Evolutionary conservation across 2,113 vertebrate genomes (phyloP), one percentile per base, ranked within the genome.

Genomic region (Suncus etruscus): DNA sequence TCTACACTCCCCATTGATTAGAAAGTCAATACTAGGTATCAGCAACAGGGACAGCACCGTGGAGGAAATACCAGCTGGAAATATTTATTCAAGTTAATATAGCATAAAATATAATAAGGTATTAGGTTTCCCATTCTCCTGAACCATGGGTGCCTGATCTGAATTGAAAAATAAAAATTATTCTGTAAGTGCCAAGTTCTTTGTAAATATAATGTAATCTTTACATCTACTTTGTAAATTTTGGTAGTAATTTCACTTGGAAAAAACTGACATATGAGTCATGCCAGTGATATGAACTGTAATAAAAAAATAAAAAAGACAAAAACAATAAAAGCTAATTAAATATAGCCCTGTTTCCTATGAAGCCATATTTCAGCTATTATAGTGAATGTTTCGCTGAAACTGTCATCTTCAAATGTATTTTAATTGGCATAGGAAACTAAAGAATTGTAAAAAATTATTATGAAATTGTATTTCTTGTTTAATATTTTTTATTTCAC

Each of bases 101-200:
- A 98, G 97, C 97, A 97, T 97, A 97, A 94, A 97, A 95, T 95
- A 95, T 96, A 96, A 97, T 88, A 95, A 97, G 95, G 96, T 91
- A 94, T 93, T 89, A 90, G 95, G 83, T 94, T 96, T 96, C 89
- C 95, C 95, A 78, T 96, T 96, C 92, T 89, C 97, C 96, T 97
- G 95, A 96, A 97, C 95, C 91, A 93, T 94, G 96, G 96, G 96
- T 97, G 90, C 95, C 96, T 97, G 85, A 86, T 92, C 91, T 97
- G 92, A 93, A 96, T 93, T 95, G 90, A 91, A 79, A 96, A 65
- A 88, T 97, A 95, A 96, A 92, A 97, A 97, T 98, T 98, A 98
- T 98, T 98, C 98, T 99, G 97, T 98, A 99, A 99, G 98, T 99
- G 98, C 98, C 98, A 99, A 98, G 97, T 97, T 97, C 97, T 98